Base-by-base conservation (phyloP, 2,797 vertebrate genomes). In the Arrhamphus sclerolepis region DNA sequence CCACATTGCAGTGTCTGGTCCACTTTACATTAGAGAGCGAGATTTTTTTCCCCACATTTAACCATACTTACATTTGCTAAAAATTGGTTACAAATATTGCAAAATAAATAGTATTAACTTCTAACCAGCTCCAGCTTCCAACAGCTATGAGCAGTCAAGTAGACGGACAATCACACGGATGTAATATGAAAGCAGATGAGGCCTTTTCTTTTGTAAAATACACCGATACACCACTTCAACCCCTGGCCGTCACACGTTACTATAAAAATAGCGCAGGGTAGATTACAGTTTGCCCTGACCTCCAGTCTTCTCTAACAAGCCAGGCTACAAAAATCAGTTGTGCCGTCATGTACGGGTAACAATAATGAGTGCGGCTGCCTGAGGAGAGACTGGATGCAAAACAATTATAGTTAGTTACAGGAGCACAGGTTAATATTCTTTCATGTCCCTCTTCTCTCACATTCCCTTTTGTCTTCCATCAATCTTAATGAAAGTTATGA, bases 401-500 rank as follows among this genome's bases (percentile, higher is more conserved):
- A 96, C 95, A 97, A 97, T 95, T 96, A 96, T 91, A 95, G 94
- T 95, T 95, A 94, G 95, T 93, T 94, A 94, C 89, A 94, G 93
- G 94, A 94, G 93, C 94, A 94, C 94, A 96, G 97, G 97, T 98
- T 98, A 98, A 98, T 96, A 97, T 95, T 95, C 94, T 93, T 95
- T 95, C 94, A 94, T 95, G 95, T 94, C 93, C 92, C 92, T 91
- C 91, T 83, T 89, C 90, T 92, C 91, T 29, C 49, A 42, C 91
- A 56, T 91, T 92, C 90, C 92, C 93, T 93, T 94, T 95, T 95
- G 95, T 96, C 95, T 94, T 93, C 89, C 91, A 93, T 94, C 94
- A 96, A 94, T 95, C 95, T 95, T 96, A 96, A 98, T 95, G 95
- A 96, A 99, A 97, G 95, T 94, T 96, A 94, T 92, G 94, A 96